A percentile compares a stretch with the other conserved stretches of the same genome.
Conservation (phyloP, 2,888 invertebrate species). For the Drosophila flavopinicola region DNA sequence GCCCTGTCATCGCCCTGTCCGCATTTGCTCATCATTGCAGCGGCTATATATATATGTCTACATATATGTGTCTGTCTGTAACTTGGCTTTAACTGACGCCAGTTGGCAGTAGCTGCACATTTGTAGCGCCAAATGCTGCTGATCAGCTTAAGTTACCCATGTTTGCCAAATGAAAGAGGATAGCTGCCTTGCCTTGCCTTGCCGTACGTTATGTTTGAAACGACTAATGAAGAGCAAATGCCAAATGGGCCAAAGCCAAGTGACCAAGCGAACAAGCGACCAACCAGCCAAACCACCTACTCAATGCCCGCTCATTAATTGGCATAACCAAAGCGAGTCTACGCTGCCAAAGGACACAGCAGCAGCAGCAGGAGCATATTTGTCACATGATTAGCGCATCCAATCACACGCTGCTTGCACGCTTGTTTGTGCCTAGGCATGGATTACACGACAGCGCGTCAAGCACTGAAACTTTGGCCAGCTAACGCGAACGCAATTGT, state of each 20-base stretch:
- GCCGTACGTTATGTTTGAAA: slow-evolving; percentile 32
- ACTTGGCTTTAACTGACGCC: slow-evolving; percentile 19
- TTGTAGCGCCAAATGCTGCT: slow-evolving; percentile 3
- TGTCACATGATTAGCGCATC: slow-evolving; percentile 74
- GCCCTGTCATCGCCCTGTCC: slow-evolving; percentile 63
- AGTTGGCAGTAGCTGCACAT: slow-evolving; percentile 12
- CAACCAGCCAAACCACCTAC: slow-evolving; percentile 9
- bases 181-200: slow-evolving; percentile 47
- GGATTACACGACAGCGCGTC: slow-evolving; percentile 49
- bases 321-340: slow-evolving; percentile 68
- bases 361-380: slow-evolving; percentile 47
- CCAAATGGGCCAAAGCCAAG: slow-evolving; percentile 33
- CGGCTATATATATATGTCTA: slow-evolving; percentile 22
- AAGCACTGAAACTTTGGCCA: slow-evolving; percentile 29
- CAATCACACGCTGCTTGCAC: slow-evolving; percentile 48
- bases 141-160: slow-evolving; percentile 22
- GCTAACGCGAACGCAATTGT: slow-evolving; percentile 34
- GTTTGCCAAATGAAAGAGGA: slow-evolving; percentile 20
- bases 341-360: slow-evolving; percentile 1
- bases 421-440: slow-evolving; percentile 29
- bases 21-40: slow-evolving; percentile 62
- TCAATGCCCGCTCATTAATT: slow-evolving; percentile 64
- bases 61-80: background rate
- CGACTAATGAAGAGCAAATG: slow-evolving; percentile 73
- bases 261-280: slow-evolving; percentile 8